Percentiles rank a stretch among this genome's conserved stretches.
Evolutionary conservation across 2,113 vertebrate species (phyloP).

Genomic region (Diphyllodes magnificus): DNA sequence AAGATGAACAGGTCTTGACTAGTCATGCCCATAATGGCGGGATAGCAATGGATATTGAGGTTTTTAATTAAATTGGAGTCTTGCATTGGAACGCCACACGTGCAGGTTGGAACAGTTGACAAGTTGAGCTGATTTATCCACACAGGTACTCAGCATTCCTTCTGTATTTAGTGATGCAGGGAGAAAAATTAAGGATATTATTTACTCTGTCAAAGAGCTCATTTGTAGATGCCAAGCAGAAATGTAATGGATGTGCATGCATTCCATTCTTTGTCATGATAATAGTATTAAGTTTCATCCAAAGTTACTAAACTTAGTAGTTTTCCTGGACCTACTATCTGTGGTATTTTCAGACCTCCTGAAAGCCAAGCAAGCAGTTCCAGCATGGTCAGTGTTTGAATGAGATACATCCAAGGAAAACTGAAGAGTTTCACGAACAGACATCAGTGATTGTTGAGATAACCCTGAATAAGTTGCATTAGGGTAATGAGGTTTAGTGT

Average conservation of each 20-base stretch:
- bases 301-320: not conserved
- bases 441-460: not conserved
- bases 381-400: not conserved
- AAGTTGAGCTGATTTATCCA: not conserved
- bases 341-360: not conserved
- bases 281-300: not conserved
- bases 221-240: not conserved
- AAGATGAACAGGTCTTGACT: not conserved
- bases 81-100: not conserved
- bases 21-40: not conserved
- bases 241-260: not conserved
- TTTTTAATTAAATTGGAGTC: not conserved
- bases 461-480: not conserved
- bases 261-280: not conserved
- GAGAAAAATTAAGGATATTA: not conserved
- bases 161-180: not conserved
- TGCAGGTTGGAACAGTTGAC: not conserved
- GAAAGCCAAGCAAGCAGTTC: not conserved
- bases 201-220: not conserved
- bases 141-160: not conserved
- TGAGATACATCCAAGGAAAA: not conserved
- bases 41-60: not conserved
- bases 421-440: not conserved
- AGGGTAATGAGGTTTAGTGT: not conserved
- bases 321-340: not conserved